A percentile compares a stretch with the other conserved stretches of the same genome.
Conservation (phyloP, 2,113 vertebrate genomes). For the Catharus fuscescens region DNA sequence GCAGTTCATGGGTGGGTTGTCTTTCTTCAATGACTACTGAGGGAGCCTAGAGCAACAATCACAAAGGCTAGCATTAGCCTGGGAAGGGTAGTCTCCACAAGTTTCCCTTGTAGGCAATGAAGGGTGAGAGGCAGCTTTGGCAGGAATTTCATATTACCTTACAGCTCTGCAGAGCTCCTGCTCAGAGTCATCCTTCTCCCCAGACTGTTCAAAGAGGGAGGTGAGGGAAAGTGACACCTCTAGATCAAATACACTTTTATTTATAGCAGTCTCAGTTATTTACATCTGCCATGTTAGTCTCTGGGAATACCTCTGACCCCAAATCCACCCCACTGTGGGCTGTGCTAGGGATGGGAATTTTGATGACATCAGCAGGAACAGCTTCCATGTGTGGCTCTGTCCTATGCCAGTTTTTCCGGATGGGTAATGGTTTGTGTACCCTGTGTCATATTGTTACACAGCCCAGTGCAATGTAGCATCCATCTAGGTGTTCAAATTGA, state of each 20-base stretch:
- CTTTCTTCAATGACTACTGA: background rate
- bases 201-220: background rate
- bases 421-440: background rate
- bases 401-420: accelerated
- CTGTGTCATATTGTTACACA: background rate
- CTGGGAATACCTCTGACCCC: background rate
- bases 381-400: accelerated
- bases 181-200: background rate
- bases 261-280: background rate
- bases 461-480: background rate
- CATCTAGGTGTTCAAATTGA: background rate
- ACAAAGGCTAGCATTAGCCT: background rate
- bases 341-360: background rate
- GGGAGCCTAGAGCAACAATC: background rate
- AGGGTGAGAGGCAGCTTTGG: background rate
- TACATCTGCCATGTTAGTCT: accelerated
- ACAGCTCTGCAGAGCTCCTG: background rate
- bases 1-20: background rate
- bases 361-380: background rate
- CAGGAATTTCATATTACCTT: background rate
- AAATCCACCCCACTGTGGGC: background rate
- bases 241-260: background rate
- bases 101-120: background rate
- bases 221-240: background rate
- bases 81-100: background rate